Conservation (phyloP, 2,113 vertebrate genomes). For the Rostratula benghalensis region DNA sequence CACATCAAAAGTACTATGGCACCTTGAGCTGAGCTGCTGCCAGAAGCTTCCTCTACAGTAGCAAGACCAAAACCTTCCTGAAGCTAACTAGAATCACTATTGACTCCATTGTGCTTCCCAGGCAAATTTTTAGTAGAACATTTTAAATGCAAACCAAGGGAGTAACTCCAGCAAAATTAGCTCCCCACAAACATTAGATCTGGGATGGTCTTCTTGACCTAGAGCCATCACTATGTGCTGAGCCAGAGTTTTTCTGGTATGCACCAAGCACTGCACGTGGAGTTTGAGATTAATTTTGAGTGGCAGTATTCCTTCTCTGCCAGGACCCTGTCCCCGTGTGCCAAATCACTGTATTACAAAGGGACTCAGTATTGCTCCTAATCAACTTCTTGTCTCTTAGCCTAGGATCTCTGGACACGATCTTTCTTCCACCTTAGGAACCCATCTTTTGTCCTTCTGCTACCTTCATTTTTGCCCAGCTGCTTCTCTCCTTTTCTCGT, state of each 20-base stretch:
- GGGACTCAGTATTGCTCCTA: neutral
- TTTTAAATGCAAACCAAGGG: neutral
- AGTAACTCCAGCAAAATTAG: neutral
- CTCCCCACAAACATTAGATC: neutral
- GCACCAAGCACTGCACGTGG: neutral
- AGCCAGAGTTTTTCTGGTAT: neutral
- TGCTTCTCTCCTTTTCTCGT: neutral
- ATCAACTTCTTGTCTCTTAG: neutral
- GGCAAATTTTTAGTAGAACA: neutral
- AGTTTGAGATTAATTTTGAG: neutral
- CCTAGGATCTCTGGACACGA: neutral
- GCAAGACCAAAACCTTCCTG: neutral
- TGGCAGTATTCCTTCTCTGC: neutral
- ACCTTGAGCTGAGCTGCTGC: neutral
- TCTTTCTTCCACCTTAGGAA: neutral
- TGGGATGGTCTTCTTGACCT: neutral
- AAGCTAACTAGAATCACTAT: neutral
- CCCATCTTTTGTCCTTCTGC: neutral
- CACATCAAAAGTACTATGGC: neutral
- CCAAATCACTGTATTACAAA: neutral
- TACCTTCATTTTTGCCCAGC: neutral
- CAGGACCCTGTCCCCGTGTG: neutral
- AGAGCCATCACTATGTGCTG: neutral
- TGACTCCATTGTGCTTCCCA: neutral
- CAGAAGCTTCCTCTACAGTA: neutral